Percentiles rank a stretch among this genome's conserved stretches.
phyloP scores from a whole-genome alignment of 2,888 invertebrate genomes.

The Erpobdella octoculata region DNA sequence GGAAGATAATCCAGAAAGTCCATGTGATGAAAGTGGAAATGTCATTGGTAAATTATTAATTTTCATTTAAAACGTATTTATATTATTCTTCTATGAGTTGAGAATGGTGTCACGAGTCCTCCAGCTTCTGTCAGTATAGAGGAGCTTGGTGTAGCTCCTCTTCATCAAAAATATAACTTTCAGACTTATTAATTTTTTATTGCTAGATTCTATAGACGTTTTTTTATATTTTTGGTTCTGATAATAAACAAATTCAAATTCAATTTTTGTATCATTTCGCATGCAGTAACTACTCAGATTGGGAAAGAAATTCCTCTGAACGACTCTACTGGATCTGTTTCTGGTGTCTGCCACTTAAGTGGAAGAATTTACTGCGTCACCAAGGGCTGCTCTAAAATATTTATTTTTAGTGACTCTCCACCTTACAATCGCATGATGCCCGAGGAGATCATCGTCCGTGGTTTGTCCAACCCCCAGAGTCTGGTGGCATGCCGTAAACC shows the following conservation, averaged over 20 bases:
- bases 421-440: slow-evolving; percentile 8
- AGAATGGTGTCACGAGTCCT: neutral
- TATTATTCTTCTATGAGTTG: neutral
- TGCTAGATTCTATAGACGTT: neutral
- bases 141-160: no score
- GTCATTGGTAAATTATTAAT: neutral
- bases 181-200: neutral
- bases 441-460: neutral
- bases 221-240: no score
- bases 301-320: neutral
- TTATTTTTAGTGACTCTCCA: neutral
- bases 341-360: neutral
- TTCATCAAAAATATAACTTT: no score
- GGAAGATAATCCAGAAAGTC: no score
- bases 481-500: neutral
- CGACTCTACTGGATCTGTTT: neutral
- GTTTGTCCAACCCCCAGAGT: neutral
- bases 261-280: no score
- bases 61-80: neutral
- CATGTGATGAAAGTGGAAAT: slow-evolving; percentile 5
- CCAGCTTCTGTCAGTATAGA: no score
- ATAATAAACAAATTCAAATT: no score
- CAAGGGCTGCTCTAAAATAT: neutral
- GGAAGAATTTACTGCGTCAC: neutral
- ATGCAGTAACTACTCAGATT: no score